A percentile compares a stretch with the other conserved stretches of the same genome.
phyloP scores from a whole-genome alignment of 2,797 vertebrate species.

The Chaenodraco wilsoni region DNA sequence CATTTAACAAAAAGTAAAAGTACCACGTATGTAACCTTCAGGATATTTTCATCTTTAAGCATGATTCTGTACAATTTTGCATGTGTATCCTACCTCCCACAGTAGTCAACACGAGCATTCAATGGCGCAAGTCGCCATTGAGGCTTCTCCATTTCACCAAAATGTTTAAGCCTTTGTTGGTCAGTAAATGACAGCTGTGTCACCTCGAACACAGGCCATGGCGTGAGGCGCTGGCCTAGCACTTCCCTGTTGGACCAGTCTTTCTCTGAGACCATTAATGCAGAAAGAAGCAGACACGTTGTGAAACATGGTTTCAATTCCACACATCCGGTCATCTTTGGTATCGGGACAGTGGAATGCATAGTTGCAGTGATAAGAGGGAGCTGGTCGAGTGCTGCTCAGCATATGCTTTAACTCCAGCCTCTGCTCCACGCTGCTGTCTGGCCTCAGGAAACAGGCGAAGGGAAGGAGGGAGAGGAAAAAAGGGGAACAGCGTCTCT shows the following conservation, averaged over 20 bases:
- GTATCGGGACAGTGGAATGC: conserved; percentile 92
- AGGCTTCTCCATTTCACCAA: conserved; percentile 49
- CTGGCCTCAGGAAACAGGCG: conserved; percentile 69
- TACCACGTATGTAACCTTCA: conserved; percentile 87
- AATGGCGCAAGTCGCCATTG: conserved; percentile 53
- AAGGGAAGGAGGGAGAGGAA: conserved; percentile 42
- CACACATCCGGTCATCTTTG: conserved; percentile 90
- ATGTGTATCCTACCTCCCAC: conserved; percentile 78
- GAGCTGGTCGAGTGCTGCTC: conserved; percentile 74
- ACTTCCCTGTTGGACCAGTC: conserved; percentile 69
- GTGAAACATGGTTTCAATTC: conserved; percentile 78
- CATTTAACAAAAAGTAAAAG: conserved; percentile 81
- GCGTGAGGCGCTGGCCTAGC: conserved; percentile 70
- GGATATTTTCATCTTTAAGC: conserved; percentile 86
- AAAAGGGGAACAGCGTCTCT: conserved; percentile 53
- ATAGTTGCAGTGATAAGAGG: conserved; percentile 88
- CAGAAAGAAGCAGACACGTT: conserved; percentile 71
- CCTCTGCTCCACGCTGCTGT: conserved; percentile 67
- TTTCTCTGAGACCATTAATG: conserved; percentile 69
- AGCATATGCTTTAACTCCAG: conserved; percentile 71
- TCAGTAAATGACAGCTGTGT: conserved; percentile 45
- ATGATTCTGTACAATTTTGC: conserved; percentile 86
- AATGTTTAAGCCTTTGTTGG: conserved; percentile 38
- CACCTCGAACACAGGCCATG: conserved; percentile 50
- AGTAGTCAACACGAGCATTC: conserved; percentile 81